phyloP scores from a whole-genome alignment of 2,888 invertebrate species.

The Eubasilissa splendida region DNA sequence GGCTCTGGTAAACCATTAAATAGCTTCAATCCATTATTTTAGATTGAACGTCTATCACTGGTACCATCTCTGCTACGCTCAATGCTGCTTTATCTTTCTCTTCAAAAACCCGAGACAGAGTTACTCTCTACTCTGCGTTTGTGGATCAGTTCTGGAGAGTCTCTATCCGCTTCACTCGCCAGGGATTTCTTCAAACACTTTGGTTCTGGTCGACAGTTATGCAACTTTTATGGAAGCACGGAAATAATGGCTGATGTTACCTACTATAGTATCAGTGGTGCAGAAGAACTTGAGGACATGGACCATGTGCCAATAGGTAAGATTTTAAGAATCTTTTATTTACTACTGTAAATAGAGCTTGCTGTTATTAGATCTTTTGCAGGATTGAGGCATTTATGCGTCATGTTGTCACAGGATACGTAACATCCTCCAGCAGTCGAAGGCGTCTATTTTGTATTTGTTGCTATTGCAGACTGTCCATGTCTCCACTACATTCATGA shows the following conservation, averaged over 20 bases:
- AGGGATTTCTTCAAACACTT: constrained; percentile 85
- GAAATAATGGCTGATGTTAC: constrained; percentile 95
- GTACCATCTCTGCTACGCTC: constrained; percentile 89
- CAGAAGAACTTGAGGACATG: constrained; percentile 74
- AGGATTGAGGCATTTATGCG: no score
- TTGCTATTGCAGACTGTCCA: no score
- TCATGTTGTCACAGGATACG: no score
- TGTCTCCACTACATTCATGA: no score
- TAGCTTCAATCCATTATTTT: constrained; percentile 60
- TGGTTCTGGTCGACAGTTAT: constrained; percentile 76
- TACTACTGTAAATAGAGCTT: no score
- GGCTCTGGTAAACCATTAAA: neutral
- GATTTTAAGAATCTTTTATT: constrained; percentile 51
- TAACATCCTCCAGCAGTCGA: no score
- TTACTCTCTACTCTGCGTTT: constrained; percentile 76
- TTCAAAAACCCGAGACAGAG: constrained; percentile 68
- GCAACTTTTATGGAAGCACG: constrained; percentile 93
- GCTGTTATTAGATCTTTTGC: no score
- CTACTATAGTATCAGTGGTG: constrained; percentile 78
- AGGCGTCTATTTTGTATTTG: no score
- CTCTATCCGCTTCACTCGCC: constrained; percentile 80
- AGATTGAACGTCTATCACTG: constrained; percentile 86
- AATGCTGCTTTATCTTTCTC: constrained; percentile 82
- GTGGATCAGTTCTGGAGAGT: constrained; percentile 93
- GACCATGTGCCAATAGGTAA: constrained; percentile 88